A percentile compares a stretch with the other conserved stretches of the same genome.
These are phyloP conservation scores for Venustoraphidia nigricollis DNA, from an alignment of 2,888 invertebrate species.

Conservation along the genomic window DNA sequence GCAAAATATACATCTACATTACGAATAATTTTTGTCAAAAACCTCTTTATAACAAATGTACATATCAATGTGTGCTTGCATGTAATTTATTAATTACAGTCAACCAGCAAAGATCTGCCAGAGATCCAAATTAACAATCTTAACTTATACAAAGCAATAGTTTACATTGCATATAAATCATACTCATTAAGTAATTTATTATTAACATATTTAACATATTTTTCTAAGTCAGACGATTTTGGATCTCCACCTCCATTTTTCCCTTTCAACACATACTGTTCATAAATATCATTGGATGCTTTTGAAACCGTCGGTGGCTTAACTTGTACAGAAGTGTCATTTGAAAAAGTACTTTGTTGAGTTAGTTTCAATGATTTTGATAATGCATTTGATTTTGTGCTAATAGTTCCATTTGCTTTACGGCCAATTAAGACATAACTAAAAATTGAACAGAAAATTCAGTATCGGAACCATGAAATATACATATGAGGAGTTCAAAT, in stretches of 20 bases:
- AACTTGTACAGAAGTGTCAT: constrained; percentile 45
- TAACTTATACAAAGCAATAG: neutral
- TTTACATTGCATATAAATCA: neutral
- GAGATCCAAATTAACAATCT: too few species aligned
- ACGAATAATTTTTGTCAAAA: too few species aligned
- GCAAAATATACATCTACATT: too few species aligned
- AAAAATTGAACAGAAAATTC: constrained; percentile 14
- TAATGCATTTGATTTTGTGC: constrained; percentile 30
- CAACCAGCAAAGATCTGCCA: too few species aligned
- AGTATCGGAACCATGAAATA: too few species aligned
- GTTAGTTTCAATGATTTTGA: constrained; percentile 32
- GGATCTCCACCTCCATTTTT: constrained; percentile 34
- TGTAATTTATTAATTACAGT: neutral
- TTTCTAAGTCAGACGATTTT: constrained; percentile 27
- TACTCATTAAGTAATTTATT: constrained; percentile 8
- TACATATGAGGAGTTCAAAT: too few species aligned
- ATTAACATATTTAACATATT: constrained; percentile 30
- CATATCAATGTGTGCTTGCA: too few species aligned
- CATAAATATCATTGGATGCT: constrained; percentile 48
- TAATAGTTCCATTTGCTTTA: constrained; percentile 35
- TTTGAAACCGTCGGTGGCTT: constrained; percentile 48
- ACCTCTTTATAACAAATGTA: too few species aligned
- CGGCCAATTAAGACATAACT: constrained; percentile 52
- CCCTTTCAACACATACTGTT: constrained; percentile 44
- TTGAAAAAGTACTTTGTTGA: constrained; percentile 45